phyloP scores from a whole-genome alignment of 2,113 vertebrate species.

The Odontophorus gujanensis region DNA sequence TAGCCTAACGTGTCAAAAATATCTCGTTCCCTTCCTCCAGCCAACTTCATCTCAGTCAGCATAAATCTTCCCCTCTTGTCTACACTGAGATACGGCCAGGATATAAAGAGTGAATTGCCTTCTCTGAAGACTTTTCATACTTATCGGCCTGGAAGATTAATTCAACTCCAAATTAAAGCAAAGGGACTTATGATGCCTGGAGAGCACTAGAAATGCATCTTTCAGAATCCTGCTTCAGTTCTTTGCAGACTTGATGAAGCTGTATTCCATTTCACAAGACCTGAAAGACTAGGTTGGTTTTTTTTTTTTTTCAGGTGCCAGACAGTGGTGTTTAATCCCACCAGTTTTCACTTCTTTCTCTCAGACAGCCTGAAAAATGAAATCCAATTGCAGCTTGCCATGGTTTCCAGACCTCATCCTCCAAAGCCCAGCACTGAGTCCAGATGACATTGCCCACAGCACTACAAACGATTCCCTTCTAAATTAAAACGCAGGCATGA shows the following conservation, averaged over 20 bases:
- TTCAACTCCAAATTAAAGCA: not conserved
- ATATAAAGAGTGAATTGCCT: not conserved
- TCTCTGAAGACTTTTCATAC: slow-evolving; percentile 11
- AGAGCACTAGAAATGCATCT: not conserved
- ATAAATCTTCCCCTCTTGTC: not conserved
- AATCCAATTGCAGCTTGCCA: not conserved
- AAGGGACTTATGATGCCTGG: not conserved
- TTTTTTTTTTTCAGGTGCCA: not conserved
- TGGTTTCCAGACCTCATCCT: not conserved
- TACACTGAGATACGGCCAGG: not conserved
- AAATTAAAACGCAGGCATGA: slow-evolving; percentile 72
- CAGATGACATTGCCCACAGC: slow-evolving; percentile 49
- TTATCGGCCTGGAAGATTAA: not conserved
- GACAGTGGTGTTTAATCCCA: not conserved
- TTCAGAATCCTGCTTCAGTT: not conserved
- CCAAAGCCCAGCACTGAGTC: not conserved
- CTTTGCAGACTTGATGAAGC: not conserved
- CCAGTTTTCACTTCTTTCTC: not conserved
- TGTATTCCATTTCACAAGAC: not conserved
- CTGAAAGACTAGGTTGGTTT: not conserved
- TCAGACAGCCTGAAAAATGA: not conserved
- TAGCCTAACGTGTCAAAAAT: not conserved
- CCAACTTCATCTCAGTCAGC: not conserved
- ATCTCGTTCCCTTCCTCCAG: not conserved
- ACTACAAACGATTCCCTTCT: slow-evolving; percentile 26